These are phyloP conservation scores for Ophion obscuratus DNA, from an alignment of 2,888 invertebrate species.

Conservation along the genomic window DNA sequence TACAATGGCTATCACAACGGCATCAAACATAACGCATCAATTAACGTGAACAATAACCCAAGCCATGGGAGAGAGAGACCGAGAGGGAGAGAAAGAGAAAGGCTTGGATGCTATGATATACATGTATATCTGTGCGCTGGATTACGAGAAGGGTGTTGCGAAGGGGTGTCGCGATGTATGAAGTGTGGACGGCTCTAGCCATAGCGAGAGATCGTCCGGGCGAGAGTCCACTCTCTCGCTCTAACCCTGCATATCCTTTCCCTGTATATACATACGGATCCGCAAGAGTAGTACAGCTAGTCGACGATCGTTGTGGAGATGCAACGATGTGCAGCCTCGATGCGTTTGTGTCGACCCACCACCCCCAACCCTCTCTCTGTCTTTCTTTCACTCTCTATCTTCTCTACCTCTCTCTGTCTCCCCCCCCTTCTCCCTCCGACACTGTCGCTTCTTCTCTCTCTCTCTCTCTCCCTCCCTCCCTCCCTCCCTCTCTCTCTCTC, in stretches of 20 bases:
- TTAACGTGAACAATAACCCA: constrained; percentile 84
- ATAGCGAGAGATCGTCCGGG: constrained; percentile 63
- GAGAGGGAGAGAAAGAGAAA: constrained; percentile 45
- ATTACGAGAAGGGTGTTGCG: constrained; percentile 59
- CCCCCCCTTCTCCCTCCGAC: not conserved
- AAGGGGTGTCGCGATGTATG: constrained; percentile 60
- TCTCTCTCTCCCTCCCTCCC: not conserved
- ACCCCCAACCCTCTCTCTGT: not conserved
- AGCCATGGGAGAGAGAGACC: constrained; percentile 74
- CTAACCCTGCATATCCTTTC: constrained; percentile 54
- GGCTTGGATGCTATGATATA: constrained; percentile 18
- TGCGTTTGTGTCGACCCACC: constrained; percentile 61
- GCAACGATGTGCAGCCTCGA: constrained; percentile 65
- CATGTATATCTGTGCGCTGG: constrained; percentile 22
- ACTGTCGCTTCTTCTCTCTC: no score
- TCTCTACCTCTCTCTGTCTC: not conserved
- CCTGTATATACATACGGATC: constrained; percentile 48
- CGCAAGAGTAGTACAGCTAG: constrained; percentile 38
- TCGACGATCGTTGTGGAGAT: constrained; percentile 64
- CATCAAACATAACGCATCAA: constrained; percentile 85
- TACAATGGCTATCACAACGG: constrained; percentile 84
- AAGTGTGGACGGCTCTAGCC: constrained; percentile 60
- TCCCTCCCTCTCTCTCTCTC: no score
- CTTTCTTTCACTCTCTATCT: constrained; percentile 7
- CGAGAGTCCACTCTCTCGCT: constrained; percentile 46